phyloP scores from a whole-genome alignment of 2,113 vertebrate species.

The Gorsachius goisagi region DNA sequence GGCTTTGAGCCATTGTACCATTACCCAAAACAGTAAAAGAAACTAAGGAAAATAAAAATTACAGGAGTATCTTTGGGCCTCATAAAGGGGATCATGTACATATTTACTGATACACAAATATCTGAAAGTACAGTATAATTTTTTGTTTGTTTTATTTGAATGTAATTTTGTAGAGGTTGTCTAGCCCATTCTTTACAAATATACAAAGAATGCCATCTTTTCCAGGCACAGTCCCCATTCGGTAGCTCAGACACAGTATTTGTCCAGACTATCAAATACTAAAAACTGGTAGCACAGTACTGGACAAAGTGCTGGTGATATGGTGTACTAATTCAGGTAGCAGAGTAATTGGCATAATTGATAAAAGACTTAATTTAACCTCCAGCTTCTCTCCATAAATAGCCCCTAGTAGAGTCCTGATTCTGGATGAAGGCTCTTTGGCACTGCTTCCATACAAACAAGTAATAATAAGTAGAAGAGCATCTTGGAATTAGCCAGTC shows the following conservation, averaged over 20 bases:
- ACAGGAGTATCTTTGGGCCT: not conserved
- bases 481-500: not conserved
- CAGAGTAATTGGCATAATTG: not conserved
- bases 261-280: not conserved
- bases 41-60: not conserved
- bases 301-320: not conserved
- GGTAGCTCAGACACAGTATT: not conserved
- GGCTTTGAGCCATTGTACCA: not conserved
- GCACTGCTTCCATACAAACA: not conserved
- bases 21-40: not conserved
- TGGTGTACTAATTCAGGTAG: not conserved
- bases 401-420: not conserved
- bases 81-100: accelerated
- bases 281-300: not conserved
- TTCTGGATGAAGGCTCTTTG: not conserved
- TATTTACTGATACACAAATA: not conserved
- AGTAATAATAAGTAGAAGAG: not conserved
- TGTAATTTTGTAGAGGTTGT: not conserved
- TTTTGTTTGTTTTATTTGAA: not conserved
- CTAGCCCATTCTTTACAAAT: not conserved
- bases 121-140: not conserved
- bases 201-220: not conserved
- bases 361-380: not conserved
- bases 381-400: not conserved
- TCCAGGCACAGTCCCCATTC: not conserved